Evolutionary conservation across 2,797 vertebrate genomes (phyloP).

Genomic region (Orientallactaga sibirica): DNA sequence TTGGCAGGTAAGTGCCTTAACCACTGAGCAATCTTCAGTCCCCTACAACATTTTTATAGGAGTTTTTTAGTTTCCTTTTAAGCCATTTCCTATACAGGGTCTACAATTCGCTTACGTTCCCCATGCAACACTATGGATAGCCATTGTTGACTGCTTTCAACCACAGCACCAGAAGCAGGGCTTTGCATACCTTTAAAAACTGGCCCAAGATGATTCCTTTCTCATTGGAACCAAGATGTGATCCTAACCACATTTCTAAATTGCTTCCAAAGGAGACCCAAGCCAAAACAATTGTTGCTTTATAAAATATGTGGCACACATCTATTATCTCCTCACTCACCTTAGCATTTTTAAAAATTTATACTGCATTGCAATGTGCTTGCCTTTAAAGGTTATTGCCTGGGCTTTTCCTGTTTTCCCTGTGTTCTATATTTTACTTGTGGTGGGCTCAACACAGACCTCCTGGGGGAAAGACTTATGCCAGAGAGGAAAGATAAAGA

Average conservation of each 20-base stretch:
- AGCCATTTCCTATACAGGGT: neutral
- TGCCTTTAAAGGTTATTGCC: slow-evolving; percentile 23
- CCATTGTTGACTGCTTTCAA: neutral
- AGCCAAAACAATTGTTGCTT: slow-evolving; percentile 12
- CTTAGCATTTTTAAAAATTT: slow-evolving; percentile 7
- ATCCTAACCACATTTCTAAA: slow-evolving; percentile 38
- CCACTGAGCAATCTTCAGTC: no score
- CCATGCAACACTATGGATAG: neutral
- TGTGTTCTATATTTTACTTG: slow-evolving; percentile 64
- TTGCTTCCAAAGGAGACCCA: slow-evolving; percentile 16
- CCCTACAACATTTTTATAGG: neutral
- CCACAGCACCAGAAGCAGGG: neutral
- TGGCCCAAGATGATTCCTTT: neutral
- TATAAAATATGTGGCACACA: neutral
- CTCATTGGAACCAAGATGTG: neutral
- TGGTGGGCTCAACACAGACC: slow-evolving; percentile 46
- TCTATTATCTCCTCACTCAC: neutral
- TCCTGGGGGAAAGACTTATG: slow-evolving; percentile 59
- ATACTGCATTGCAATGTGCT: neutral
- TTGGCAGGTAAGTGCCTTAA: no score
- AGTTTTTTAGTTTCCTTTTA: neutral
- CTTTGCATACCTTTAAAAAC: slow-evolving; percentile 6
- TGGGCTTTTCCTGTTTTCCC: slow-evolving; percentile 60
- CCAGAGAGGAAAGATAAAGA: slow-evolving; percentile 72
- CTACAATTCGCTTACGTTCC: neutral